Percentiles rank a stretch among this genome's conserved stretches.
phyloP scores from a whole-genome alignment of 92 coral and sea anemone species.

The Metridium senile region DNA sequence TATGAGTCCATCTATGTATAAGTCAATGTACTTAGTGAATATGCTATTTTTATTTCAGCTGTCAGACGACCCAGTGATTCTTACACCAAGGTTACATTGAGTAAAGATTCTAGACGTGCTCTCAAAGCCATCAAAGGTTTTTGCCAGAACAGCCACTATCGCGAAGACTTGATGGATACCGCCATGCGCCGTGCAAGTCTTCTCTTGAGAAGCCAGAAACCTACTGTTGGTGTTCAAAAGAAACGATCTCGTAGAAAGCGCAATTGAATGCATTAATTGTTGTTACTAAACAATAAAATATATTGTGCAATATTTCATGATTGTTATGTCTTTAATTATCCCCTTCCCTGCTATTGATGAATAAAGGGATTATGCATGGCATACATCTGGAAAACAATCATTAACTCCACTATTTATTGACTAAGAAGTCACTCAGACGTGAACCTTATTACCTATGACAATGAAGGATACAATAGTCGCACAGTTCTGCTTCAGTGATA shows the following conservation, averaged over 20 bases:
- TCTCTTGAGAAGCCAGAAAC: slow-evolving; percentile 90
- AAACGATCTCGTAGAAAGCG: slow-evolving; percentile 98
- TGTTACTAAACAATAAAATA: slow-evolving; percentile 21
- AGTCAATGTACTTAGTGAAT: neutral
- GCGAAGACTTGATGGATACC: slow-evolving; percentile 83
- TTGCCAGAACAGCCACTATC: slow-evolving; percentile 81
- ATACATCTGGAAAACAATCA: no score
- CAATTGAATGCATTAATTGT: slow-evolving; percentile 38
- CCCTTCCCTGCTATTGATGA: no score
- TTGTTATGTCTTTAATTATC: neutral
- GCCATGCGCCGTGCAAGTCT: slow-evolving; percentile 92
- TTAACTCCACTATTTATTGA: no score
- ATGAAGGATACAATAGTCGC: no score
- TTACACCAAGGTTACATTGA: slow-evolving; percentile 58
- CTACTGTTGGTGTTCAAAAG: slow-evolving; percentile 91
- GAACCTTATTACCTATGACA: no score
- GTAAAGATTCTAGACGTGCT: slow-evolving; percentile 79
- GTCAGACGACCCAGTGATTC: slow-evolving; percentile 78
- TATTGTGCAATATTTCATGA: neutral
- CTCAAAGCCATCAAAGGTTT: slow-evolving; percentile 76
- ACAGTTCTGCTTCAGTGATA: no score
- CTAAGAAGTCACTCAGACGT: no score
- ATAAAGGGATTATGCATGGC: no score
- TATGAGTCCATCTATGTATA: no score
- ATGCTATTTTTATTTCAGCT: slow-evolving; percentile 36